Base-by-base conservation (phyloP, 2,888 invertebrate species). In the Calliopum simillimum region DNA sequence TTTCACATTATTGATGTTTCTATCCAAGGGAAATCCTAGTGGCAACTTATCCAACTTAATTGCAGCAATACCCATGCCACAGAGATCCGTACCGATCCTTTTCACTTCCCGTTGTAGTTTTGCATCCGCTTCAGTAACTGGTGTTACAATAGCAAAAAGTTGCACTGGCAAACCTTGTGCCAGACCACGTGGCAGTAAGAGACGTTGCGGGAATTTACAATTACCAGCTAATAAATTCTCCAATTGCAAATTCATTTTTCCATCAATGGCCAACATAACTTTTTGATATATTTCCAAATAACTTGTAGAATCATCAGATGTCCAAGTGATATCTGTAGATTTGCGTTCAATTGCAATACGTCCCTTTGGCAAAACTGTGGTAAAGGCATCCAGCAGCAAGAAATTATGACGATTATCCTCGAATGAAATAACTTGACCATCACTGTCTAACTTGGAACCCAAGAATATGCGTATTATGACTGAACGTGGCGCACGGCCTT, bases 1-100 rank as follows among this genome's bases (percentile, higher is more conserved):
- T 51, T 85, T 82, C 25, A 88, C 85, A 46, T 89, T 86, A 87
- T 84, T 84, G 77, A 91, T 88, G n/a, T 86, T 87, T 75, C 91
- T 90, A 81, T 93, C 92, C 79, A 93, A 88, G 73, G 93, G 93
- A 87, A 89, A 93, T 68, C 91, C 91, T 75, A 90, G 86, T 49
- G 91, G 88, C 81, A 88, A 88, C 73, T 87, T 87, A 81, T 92
- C 92, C 23, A 90, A 84, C 59, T 79, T 74, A 58, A 82, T 74
- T 87, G 88, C 79, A 81, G 87, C 88, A 80, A 86, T 87, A 73
- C 88, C 88, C 64, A 87, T 58, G 25, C 74, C 69, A n/a, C 71
- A 74, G 16, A 76, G 61, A 41, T 67, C 73, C 2, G 43, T 46
- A 1, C 71, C 56, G 11, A 62, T 6, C 16, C 44, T 51, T 6